Conservation (phyloP, 2,888 invertebrate genomes). For the Euproctis similis region DNA sequence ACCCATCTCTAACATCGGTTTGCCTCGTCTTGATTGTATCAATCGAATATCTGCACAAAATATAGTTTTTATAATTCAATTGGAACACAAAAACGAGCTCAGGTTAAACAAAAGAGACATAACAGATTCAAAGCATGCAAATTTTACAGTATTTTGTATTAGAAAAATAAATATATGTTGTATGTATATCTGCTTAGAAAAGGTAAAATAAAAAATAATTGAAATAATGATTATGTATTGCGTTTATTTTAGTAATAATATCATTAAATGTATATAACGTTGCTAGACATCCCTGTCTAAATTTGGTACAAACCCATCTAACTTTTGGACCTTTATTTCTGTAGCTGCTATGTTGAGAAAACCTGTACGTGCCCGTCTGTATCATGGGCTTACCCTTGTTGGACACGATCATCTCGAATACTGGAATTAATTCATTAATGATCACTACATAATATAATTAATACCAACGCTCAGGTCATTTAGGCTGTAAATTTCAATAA, state of each 20-base stretch:
- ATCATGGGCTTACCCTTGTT: conserved; percentile 24
- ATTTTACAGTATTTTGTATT: background rate
- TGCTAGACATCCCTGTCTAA: conserved; percentile 31
- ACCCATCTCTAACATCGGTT: conserved; percentile 27
- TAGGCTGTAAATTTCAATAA: too few species aligned
- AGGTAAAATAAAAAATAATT: too few species aligned
- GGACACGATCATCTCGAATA: conserved; percentile 9
- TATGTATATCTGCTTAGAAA: too few species aligned
- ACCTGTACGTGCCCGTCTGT: conserved; percentile 18
- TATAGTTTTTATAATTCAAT: background rate
- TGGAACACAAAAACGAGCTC: too few species aligned
- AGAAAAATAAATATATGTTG: background rate
- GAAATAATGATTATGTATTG: background rate
- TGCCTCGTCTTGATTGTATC: conserved; percentile 21
- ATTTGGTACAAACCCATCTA: conserved; percentile 34
- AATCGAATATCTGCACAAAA: conserved; percentile 7
- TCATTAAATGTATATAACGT: conserved; percentile 35
- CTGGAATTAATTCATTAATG: too few species aligned
- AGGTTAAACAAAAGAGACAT: background rate
- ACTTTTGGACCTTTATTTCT: conserved; percentile 24
- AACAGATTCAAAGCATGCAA: background rate
- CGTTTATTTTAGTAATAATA: conserved; percentile 26
- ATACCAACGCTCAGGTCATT: too few species aligned
- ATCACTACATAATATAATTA: too few species aligned
- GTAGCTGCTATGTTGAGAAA: conserved; percentile 17